These are phyloP conservation scores for Spodoptera exigua DNA, from an alignment of 2,888 invertebrate species.

Conservation along the genomic window DNA sequence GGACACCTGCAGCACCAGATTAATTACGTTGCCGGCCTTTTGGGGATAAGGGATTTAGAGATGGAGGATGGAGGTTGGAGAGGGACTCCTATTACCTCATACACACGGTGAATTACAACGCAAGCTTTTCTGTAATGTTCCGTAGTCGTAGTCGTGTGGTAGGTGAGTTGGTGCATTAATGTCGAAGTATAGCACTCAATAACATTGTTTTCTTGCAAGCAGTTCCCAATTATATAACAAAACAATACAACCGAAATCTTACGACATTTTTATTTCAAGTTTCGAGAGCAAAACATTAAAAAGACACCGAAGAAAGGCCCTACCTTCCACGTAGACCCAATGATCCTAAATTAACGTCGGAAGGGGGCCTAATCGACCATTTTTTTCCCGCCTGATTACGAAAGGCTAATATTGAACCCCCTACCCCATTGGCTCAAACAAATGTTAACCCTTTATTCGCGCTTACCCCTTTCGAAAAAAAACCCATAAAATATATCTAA, in stretches of 20 bases:
- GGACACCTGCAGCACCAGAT: no score
- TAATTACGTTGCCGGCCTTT: no score
- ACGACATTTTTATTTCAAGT: slow-evolving; percentile 68
- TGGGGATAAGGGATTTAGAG: no score
- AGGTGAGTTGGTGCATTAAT: no score
- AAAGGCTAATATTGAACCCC: slow-evolving; percentile 88
- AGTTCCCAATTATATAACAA: slow-evolving; percentile 1
- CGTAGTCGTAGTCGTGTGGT: no score
- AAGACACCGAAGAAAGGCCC: slow-evolving; percentile 70
- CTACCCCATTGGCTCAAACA: slow-evolving; percentile 82
- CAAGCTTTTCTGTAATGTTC: no score
- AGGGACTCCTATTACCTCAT: no score
- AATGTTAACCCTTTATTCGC: slow-evolving; percentile 88
- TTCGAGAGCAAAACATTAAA: slow-evolving; percentile 73
- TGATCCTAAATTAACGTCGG: slow-evolving; percentile 87
- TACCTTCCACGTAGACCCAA: slow-evolving; percentile 80
- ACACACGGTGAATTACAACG: no score
- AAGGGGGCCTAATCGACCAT: slow-evolving; percentile 87
- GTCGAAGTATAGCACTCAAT: no score
- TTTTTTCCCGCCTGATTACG: slow-evolving; percentile 88
- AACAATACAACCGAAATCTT: slow-evolving; percentile 38
- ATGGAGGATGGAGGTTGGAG: no score
- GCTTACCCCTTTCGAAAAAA: slow-evolving; percentile 87
- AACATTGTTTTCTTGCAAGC: no score
- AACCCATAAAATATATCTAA: slow-evolving; percentile 90